Evolutionary conservation across 2,888 invertebrate genomes (phyloP).

Genomic region (Byasa hedistus): DNA sequence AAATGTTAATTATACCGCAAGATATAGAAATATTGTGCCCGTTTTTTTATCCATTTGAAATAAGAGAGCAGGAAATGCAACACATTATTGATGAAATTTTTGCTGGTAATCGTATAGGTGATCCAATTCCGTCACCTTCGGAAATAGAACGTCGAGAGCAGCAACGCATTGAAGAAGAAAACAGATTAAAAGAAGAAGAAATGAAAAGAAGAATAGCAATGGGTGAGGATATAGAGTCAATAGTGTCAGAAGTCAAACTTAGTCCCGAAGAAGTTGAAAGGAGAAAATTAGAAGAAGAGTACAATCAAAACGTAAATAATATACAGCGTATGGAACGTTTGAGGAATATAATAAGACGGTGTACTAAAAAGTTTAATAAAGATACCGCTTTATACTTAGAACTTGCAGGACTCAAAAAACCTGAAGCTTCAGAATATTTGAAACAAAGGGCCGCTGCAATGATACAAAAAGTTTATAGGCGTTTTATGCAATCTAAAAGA

Average conservation of each 20-base stretch:
- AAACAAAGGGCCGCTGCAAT: slow-evolving; percentile 50
- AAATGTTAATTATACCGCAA: slow-evolving; percentile 84
- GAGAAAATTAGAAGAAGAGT: slow-evolving; percentile 49
- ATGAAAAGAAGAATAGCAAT: slow-evolving; percentile 50
- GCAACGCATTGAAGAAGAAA: slow-evolving; percentile 51
- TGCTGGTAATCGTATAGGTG: slow-evolving; percentile 64
- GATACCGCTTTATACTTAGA: slow-evolving; percentile 62
- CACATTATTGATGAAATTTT: slow-evolving; percentile 69
- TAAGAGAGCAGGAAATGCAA: slow-evolving; percentile 66
- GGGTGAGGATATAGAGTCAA: slow-evolving; percentile 51
- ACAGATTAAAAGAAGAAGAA: slow-evolving; percentile 50
- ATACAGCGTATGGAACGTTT: slow-evolving; percentile 72
- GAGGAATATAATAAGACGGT: slow-evolving; percentile 43
- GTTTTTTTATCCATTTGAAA: slow-evolving; percentile 81
- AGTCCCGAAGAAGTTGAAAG: slow-evolving; percentile 55
- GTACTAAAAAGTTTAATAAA: slow-evolving; percentile 51
- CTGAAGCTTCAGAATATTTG: slow-evolving; percentile 46
- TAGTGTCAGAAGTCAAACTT: slow-evolving; percentile 40
- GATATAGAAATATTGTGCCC: slow-evolving; percentile 82
- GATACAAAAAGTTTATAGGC: slow-evolving; percentile 62
- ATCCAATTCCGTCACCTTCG: slow-evolving; percentile 60
- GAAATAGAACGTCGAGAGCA: slow-evolving; percentile 55
- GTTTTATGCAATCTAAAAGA: slow-evolving; percentile 64
- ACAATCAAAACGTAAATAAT: slow-evolving; percentile 48
- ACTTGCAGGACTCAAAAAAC: slow-evolving; percentile 60